Evolutionary conservation across 2,888 invertebrate species (phyloP), one percentile per base, ranked within the genome.

Genomic region (Charanyca ferruginea): DNA sequence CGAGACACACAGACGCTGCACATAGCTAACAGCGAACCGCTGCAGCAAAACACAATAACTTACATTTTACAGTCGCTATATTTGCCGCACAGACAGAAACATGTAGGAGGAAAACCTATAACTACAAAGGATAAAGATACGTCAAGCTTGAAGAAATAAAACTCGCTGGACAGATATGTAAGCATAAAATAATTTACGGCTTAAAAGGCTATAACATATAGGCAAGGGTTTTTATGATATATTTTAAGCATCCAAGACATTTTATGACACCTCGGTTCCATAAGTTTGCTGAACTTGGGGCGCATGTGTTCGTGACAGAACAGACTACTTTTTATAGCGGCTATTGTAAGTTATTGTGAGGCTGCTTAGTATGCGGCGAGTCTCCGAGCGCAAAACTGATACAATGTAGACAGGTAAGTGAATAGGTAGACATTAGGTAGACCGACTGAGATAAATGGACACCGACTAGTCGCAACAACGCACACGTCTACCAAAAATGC

Each of bases 291-390:
- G 79, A 83, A 75, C 81, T 83, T 73, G 55, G 59, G 71, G 79
- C 68, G 81, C 77, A 78, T 87, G 83, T 86, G 86, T 87, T 64
- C 66, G 76, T 73, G 77, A 83, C 80, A 81, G 80, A 82, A 79
- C 84, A 83, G 80, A 84, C 84, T 81, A 81, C 83, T 89, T 93
- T 91, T 91, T 91, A 88, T 88, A 88, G 86, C 71, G 70, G 86
- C 88, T 87, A 91, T 92, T 91, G 88, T 90, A 85, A 85, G 84
- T 84, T 83, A 86, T 85, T 89, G 89, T 89, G 83, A 81, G 74
- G 66, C 87, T 90, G 87, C 79, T 93, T 91, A 89, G 90, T 92
- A 92, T 92, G 89, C 90, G 81, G 72, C 80, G 84, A 83, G 87
- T 87, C 85, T 84, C 81, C 72, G 78, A 81, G 68, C 83, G 82